A percentile compares a stretch with the other conserved stretches of the same genome.
phyloP scores from a whole-genome alignment of 2,888 invertebrate species.

The Drosophila cracens region DNA sequence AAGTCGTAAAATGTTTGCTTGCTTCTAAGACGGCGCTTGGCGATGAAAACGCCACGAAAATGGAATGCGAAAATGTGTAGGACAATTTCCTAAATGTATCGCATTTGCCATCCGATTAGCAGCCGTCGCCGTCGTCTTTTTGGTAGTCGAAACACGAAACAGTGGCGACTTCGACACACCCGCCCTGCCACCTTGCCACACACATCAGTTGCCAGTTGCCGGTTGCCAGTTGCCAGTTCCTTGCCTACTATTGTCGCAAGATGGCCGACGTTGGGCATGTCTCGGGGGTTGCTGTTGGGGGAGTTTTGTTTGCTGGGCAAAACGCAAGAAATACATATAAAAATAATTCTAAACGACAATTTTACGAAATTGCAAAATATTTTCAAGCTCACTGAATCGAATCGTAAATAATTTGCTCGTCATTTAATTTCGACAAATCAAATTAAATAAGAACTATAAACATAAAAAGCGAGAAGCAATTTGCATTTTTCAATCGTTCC shows the following conservation, averaged over 20 bases:
- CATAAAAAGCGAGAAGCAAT: constrained; percentile 23
- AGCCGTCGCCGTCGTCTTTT: constrained; percentile 32
- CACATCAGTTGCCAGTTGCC: constrained; percentile 2
- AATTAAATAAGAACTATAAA: constrained; percentile 34
- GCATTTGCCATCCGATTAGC: constrained; percentile 70
- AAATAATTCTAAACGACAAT: constrained; percentile 63
- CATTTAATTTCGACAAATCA: constrained; percentile 44
- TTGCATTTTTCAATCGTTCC: constrained; percentile 6
- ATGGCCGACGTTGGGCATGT: constrained; percentile 56
- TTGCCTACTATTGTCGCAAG: constrained; percentile 36
- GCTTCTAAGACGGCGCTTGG: constrained; percentile 39
- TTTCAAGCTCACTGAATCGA: constrained; percentile 68
- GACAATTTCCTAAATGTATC: constrained; percentile 75
- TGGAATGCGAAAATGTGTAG: constrained; percentile 68
- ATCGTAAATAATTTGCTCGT: constrained; percentile 62
- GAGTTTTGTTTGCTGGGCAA: constrained; percentile 56
- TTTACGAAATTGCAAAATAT: constrained; percentile 66
- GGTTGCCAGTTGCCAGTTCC: neutral
- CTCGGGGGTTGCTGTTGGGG: constrained; percentile 25
- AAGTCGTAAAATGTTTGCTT: constrained; percentile 67
- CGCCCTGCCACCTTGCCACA: neutral
- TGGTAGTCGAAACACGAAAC: constrained; percentile 53
- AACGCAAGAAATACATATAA: constrained; percentile 27
- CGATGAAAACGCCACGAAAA: constrained; percentile 64
- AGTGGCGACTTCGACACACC: constrained; percentile 43